Conservation (phyloP, 2,888 invertebrate genomes). For the Nematopogon swammerdamellus region DNA sequence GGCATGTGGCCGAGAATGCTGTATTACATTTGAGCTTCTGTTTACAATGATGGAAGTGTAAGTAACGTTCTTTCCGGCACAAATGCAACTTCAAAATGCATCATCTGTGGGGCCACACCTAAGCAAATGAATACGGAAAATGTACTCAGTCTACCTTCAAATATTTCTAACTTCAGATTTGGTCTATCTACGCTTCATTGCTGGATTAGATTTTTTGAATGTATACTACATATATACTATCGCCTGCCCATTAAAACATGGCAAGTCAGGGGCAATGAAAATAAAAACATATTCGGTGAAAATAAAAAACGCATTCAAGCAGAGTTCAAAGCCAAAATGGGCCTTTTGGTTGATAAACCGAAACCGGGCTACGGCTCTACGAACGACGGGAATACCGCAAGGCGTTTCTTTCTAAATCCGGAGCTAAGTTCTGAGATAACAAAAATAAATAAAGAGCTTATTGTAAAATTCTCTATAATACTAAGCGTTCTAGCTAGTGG, state of each 20-base stretch:
- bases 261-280: slow-evolving; percentile 16
- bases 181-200: slow-evolving; percentile 17
- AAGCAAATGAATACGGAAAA: slow-evolving; percentile 7
- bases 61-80: no score
- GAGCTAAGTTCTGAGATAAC: slow-evolving; percentile 17
- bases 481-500: no score
- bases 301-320: slow-evolving; percentile 12
- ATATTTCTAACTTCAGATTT: slow-evolving; percentile 11
- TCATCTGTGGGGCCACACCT: slow-evolving; percentile 6
- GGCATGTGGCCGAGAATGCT: no score
- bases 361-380: no score
- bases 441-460: slow-evolving; percentile 16
- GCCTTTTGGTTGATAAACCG: no score
- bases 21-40: no score
- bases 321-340: slow-evolving; percentile 15
- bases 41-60: no score
- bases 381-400: no score
- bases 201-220: slow-evolving; percentile 20
- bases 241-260: slow-evolving; percentile 16
- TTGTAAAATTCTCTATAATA: no score
- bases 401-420: no score
- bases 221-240: slow-evolving; percentile 17
- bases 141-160: slow-evolving; percentile 4
- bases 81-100: no score
- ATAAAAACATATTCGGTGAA: slow-evolving; percentile 11